These are phyloP conservation scores for Coelopa pilipes DNA, from an alignment of 2,888 invertebrate genomes.

Conservation along the genomic window DNA sequence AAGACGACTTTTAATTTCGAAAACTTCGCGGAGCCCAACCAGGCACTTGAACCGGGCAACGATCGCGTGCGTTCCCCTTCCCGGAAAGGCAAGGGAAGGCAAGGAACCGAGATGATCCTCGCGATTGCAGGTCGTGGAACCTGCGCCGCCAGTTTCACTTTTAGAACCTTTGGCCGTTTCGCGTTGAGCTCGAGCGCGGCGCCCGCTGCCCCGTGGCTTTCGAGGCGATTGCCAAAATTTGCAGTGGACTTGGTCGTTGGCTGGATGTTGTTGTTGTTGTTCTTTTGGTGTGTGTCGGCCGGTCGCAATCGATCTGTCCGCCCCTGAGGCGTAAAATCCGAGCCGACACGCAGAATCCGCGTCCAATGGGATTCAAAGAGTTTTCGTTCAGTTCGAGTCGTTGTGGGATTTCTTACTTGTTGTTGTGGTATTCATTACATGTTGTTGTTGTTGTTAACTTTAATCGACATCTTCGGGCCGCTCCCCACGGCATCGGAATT, in stretches of 20 bases:
- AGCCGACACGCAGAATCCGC: conserved; percentile 46
- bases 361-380: conserved; percentile 1
- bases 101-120: too few relatives aligned
- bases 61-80: too few relatives aligned
- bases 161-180: conserved; percentile 22
- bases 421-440: too few relatives aligned
- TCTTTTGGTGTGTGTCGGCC: conserved; percentile 34
- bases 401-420: neutral
- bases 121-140: too few relatives aligned
- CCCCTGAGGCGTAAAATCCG: conserved; percentile 59
- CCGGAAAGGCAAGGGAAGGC: too few relatives aligned
- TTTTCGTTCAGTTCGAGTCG: neutral
- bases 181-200: too few relatives aligned
- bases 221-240: neutral
- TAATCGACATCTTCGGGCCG: too few relatives aligned
- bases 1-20: neutral
- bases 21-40: too few relatives aligned
- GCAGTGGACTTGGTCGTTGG: neutral
- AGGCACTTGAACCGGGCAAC: too few relatives aligned
- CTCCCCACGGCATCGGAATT: neutral
- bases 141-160: conserved; percentile 25
- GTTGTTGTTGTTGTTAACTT: too few relatives aligned
- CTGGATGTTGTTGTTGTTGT: conserved; percentile 13
- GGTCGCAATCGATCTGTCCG: conserved; percentile 55
- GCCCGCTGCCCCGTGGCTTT: too few relatives aligned